Percentiles rank a stretch among this genome's conserved stretches.
Evolutionary conservation across 2,113 vertebrate species (phyloP).

Genomic region (Atractosteus spatula): DNA sequence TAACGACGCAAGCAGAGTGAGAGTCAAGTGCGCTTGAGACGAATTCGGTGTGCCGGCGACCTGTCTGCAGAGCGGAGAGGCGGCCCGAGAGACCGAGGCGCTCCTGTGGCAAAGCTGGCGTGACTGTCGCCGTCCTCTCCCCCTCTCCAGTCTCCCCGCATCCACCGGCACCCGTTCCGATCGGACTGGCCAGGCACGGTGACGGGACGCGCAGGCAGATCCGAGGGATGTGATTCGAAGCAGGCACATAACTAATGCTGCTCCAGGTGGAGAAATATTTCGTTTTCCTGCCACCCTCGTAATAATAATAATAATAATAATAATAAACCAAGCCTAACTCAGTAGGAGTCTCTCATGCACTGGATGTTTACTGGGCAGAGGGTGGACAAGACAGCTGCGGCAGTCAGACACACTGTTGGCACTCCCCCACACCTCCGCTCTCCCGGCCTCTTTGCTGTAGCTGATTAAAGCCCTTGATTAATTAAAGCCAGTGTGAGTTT

Average conservation of each 20-base stretch:
- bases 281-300: too few species aligned
- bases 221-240: too few species aligned
- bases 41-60: not conserved
- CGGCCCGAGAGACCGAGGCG: too few species aligned
- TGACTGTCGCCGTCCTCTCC: not conserved
- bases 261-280: too few species aligned
- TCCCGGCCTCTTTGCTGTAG: constrained; percentile 29
- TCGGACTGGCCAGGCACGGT: too few species aligned
- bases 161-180: not conserved
- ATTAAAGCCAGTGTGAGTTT: constrained; percentile 31
- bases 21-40: not conserved
- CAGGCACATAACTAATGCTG: too few species aligned
- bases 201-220: too few species aligned
- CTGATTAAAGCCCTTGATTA: constrained; percentile 37
- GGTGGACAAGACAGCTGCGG: not conserved
- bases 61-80: not conserved
- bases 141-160: not conserved
- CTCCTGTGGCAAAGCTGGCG: too few species aligned
- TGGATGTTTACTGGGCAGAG: too few species aligned
- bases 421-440: not conserved
- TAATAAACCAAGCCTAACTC: too few species aligned
- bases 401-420: not conserved
- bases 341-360: too few species aligned
- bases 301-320: too few species aligned
- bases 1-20: not conserved